These are phyloP conservation scores for Catharus ustulatus DNA, from an alignment of 2,797 vertebrate genomes.

Conservation along the genomic window DNA sequence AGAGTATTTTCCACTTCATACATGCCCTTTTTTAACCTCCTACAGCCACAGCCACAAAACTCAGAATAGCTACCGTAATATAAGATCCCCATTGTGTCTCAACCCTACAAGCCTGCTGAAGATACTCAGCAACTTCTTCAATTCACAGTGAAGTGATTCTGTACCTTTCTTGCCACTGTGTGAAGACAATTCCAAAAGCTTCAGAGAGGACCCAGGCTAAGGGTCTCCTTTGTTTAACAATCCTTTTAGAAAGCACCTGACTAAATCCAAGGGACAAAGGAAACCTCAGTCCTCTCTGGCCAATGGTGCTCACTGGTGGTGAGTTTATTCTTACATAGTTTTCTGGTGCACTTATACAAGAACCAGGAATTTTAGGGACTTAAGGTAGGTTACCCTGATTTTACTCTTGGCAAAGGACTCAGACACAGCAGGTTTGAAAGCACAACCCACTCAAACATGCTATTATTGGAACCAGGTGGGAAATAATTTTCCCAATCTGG, in stretches of 20 bases:
- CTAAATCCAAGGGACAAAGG: not conserved
- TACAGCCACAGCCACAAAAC: not conserved
- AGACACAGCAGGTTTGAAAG: constrained; percentile 22
- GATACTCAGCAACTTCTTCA: not conserved
- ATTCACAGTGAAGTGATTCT: not conserved
- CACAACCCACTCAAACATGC: constrained; percentile 27
- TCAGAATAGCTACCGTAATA: not conserved
- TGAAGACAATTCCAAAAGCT: not conserved
- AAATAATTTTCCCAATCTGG: constrained; percentile 27
- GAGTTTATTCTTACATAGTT: not conserved
- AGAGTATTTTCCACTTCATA: not conserved
- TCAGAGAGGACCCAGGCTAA: not conserved
- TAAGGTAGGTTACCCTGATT: constrained; percentile 52
- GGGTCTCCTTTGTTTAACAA: not conserved
- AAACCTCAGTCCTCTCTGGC: not conserved
- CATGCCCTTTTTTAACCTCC: not conserved
- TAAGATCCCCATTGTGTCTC: not conserved
- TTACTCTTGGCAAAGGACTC: constrained; percentile 40
- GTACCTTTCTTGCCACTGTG: not conserved
- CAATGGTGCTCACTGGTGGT: not conserved
- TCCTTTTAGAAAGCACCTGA: not conserved
- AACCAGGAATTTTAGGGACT: constrained; percentile 5
- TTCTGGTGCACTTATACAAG: constrained; percentile 42
- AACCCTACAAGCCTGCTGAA: not conserved
- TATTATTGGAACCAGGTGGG: constrained; percentile 57